Percentiles rank a stretch among this genome's conserved stretches.
Evolutionary conservation across 2,797 vertebrate species (phyloP).

Genomic region (Cryptoprocta ferox): DNA sequence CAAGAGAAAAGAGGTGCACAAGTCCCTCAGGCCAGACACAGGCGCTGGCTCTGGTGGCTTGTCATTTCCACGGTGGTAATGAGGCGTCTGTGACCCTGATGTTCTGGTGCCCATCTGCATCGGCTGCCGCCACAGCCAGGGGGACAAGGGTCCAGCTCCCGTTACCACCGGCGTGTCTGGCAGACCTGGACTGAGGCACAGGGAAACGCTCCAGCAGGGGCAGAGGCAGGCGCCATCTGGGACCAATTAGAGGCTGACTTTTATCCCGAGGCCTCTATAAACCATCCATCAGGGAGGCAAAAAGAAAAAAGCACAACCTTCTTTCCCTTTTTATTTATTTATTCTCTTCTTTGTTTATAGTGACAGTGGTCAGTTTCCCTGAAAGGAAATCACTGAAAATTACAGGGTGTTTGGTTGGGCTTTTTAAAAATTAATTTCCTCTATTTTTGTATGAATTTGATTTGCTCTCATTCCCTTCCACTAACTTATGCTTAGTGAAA

Average conservation of each 20-base stretch:
- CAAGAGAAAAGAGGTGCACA: not conserved
- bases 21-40: not conserved
- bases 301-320: conserved; percentile 71
- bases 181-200: not conserved
- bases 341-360: conserved; percentile 80
- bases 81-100: not conserved
- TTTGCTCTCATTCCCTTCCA: conserved; percentile 60
- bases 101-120: conserved; percentile 27
- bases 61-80: not conserved
- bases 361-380: conserved; percentile 58
- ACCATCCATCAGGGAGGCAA: conserved; percentile 74
- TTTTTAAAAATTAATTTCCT: conserved; percentile 84
- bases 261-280: conserved; percentile 64
- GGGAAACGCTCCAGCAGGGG: conserved; percentile 44
- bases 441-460: conserved; percentile 77
- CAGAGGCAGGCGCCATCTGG: conserved; percentile 59
- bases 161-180: not conserved
- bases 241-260: conserved; percentile 49
- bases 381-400: conserved; percentile 79
- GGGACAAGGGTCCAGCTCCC: not conserved
- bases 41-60: not conserved
- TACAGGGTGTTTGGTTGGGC: conserved; percentile 65
- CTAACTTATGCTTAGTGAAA: conserved; percentile 60
- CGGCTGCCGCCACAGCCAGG: not conserved
- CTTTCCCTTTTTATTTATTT: conserved; percentile 73